phyloP scores from a whole-genome alignment of 92 coral and sea anemone species.

The Palythoa caribaeorum region DNA sequence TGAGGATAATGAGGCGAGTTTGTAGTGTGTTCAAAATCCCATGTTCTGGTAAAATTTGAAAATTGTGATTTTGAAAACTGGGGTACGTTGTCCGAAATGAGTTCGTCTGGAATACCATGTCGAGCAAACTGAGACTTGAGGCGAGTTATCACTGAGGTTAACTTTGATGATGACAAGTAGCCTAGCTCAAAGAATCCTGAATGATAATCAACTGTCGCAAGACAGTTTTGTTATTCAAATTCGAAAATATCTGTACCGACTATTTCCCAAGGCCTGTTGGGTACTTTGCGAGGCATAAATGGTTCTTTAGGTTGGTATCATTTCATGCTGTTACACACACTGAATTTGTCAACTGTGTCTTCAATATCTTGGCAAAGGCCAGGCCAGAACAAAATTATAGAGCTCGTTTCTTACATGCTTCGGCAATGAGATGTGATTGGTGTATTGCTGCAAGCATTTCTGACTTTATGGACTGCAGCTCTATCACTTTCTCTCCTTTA shows the following conservation, averaged over 20 bases:
- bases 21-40: constrained; percentile 22
- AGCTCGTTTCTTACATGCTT: constrained; percentile 51
- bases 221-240: constrained; percentile 10
- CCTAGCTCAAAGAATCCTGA: constrained; percentile 24
- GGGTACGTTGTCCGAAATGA: neutral
- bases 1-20: constrained; percentile 22
- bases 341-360: constrained; percentile 27
- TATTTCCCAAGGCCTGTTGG: constrained; percentile 34
- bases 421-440: constrained; percentile 28
- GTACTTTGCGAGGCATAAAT: constrained; percentile 23
- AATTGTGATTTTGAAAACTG: neutral
- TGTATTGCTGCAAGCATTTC: constrained; percentile 48
- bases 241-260: constrained; percentile 30
- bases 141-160: neutral
- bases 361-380: constrained; percentile 25
- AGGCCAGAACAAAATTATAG: constrained; percentile 26
- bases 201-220: constrained; percentile 20
- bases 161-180: constrained; percentile 14
- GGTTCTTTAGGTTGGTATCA: constrained; percentile 40
- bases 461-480: constrained; percentile 27
- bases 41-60: neutral
- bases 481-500: constrained; percentile 45
- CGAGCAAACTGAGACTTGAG: constrained; percentile 22
- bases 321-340: constrained; percentile 48
- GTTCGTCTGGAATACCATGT: constrained; percentile 26